Evolutionary conservation across 2,113 vertebrate genomes (phyloP).

Genomic region (Triplophysa dalaica): DNA sequence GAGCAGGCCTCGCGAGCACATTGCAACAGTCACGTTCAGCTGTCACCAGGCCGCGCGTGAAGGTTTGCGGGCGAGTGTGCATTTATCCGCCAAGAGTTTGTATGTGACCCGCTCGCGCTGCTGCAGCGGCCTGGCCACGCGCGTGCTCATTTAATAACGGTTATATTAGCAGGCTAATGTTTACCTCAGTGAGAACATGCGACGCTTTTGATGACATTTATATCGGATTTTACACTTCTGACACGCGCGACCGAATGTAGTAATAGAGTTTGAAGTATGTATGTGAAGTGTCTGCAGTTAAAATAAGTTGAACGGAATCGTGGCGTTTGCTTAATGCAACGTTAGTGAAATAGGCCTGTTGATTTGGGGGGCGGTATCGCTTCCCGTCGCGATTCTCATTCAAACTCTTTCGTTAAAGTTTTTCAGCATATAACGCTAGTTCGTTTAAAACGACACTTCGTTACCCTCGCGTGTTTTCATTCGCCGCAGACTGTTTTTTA

Average conservation of each 20-base stretch:
- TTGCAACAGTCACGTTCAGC: neutral
- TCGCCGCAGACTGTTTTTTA: neutral
- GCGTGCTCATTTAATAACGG: constrained; percentile 52
- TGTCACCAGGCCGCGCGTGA: neutral
- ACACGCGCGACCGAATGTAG: neutral
- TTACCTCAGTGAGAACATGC: neutral
- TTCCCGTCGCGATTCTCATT: constrained; percentile 37
- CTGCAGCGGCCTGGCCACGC: constrained; percentile 64
- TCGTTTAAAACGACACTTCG: neutral
- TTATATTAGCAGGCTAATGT: constrained; percentile 31
- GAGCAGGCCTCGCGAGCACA: neutral
- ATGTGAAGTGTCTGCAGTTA: neutral
- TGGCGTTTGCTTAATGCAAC: constrained; percentile 40
- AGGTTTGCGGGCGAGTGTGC: neutral
- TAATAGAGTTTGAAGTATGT: neutral
- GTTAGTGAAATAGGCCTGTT: constrained; percentile 52
- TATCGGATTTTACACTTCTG: neutral
- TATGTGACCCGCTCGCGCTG: constrained; percentile 65
- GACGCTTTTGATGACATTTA: neutral
- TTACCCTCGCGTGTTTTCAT: neutral
- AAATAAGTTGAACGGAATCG: constrained; percentile 1
- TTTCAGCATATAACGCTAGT: neutral
- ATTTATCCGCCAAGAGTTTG: constrained; percentile 56
- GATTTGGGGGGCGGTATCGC: constrained; percentile 51
- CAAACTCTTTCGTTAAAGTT: constrained; percentile 30